A percentile compares a stretch with the other conserved stretches of the same genome.
Evolutionary conservation across 2,113 vertebrate species (phyloP).

Genomic region (Chiloscyllium plagiosum): DNA sequence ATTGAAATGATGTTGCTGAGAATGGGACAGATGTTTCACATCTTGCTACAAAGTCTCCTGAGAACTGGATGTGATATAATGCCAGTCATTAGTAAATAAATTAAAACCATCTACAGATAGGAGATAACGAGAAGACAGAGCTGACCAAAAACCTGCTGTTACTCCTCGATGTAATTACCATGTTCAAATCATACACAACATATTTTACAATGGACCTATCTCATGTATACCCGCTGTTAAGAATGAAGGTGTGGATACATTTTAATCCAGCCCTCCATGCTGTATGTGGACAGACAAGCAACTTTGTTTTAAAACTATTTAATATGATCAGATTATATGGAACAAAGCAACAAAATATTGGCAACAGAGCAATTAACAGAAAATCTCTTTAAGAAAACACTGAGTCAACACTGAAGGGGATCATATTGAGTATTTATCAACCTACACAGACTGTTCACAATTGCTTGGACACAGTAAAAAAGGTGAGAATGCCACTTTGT

Average conservation of each 20-base stretch:
- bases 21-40: not conserved
- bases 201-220: not conserved
- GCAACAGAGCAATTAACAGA: slow-evolving; percentile 11
- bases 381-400: too few species aligned
- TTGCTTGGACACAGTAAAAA: not conserved
- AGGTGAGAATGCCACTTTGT: not conserved
- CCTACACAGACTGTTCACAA: not conserved
- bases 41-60: not conserved
- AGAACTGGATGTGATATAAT: not conserved
- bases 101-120: not conserved
- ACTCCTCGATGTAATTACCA: not conserved
- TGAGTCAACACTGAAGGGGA: not conserved
- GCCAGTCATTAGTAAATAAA: not conserved
- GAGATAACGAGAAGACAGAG: too few species aligned
- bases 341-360: not conserved
- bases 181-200: not conserved
- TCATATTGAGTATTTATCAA: not conserved
- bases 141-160: not conserved
- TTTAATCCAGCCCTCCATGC: not conserved
- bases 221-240: not conserved
- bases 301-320: not conserved
- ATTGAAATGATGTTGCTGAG: not conserved
- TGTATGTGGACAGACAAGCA: not conserved
- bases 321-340: not conserved
- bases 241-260: not conserved